Conservation (phyloP, 2,888 invertebrate genomes). For the Volucella inanis region DNA sequence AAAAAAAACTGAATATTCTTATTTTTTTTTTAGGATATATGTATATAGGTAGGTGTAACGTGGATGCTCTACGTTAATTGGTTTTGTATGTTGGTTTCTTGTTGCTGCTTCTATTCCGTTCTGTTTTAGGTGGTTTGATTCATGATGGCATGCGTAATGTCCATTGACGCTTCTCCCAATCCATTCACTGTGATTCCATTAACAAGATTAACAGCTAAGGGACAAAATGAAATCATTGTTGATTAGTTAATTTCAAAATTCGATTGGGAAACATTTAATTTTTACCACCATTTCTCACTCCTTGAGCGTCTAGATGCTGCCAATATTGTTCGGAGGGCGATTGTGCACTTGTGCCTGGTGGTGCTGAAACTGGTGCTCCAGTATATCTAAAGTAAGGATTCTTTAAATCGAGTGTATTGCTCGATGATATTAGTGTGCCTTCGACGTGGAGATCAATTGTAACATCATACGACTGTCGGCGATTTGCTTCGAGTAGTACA, state of each 20-base stretch:
- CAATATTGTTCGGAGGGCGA: constrained; percentile 97
- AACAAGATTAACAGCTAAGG: constrained; percentile 88
- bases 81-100: constrained; percentile 42
- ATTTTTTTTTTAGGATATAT: constrained; percentile 60
- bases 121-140: constrained; percentile 80
- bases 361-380: constrained; percentile 95
- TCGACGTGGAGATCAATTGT: constrained; percentile 96
- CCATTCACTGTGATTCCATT: constrained; percentile 90
- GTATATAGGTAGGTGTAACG: constrained; percentile 65
- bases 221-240: background rate
- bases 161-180: constrained; percentile 89
- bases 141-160: constrained; percentile 85
- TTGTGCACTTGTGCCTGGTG: constrained; percentile 94
- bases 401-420: constrained; percentile 97
- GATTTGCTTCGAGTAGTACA: constrained; percentile 95
- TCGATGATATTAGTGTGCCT: constrained; percentile 92
- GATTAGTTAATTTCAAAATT: constrained; percentile 14
- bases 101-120: constrained; percentile 10
- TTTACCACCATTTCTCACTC: constrained; percentile 80
- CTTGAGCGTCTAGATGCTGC: constrained; percentile 92
- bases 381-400: constrained; percentile 99
- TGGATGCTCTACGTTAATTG: constrained; percentile 59
- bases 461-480: constrained; percentile 99
- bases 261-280: constrained; percentile 1
- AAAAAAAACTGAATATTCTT: constrained; percentile 57